Base-by-base conservation (phyloP, 2,113 vertebrate genomes). In the Anolis carolinensis region DNA sequence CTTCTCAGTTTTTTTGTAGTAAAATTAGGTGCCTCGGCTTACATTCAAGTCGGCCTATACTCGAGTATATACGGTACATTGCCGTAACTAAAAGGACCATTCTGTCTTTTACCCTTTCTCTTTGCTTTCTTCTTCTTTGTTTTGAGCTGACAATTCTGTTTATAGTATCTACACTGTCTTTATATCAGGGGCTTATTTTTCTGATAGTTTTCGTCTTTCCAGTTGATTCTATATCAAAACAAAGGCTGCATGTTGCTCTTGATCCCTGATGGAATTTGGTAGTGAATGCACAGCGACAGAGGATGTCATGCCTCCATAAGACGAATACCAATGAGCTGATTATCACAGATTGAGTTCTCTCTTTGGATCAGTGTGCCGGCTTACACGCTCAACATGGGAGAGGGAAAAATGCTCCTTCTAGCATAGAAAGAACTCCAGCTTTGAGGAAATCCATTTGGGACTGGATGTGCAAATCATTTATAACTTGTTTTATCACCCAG, bases 11-110 rank as follows among this genome's bases (percentile, higher is more conserved):
- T n/a, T n/a, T n/a, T n/a, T n/a, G n/a, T n/a, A n/a, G n/a, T n/a
- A n/a, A n/a, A n/a, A n/a, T n/a, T n/a, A n/a, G n/a, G n/a, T n/a
- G n/a, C n/a, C n/a, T n/a, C n/a, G n/a, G n/a, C n/a, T n/a, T n/a
- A n/a, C n/a, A n/a, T n/a, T n/a, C n/a, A n/a, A n/a, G n/a, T n/a
- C n/a, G n/a, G n/a, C n/a, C n/a, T n/a, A n/a, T n/a, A n/a, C n/a
- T n/a, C n/a, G n/a, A n/a, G n/a, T n/a, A n/a, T n/a, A n/a, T n/a
- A n/a, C n/a, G n/a, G n/a, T n/a, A 7, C 65, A 78, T 74, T 85
- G 82, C 65, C 70, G 27, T n/a, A 85, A 70, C n/a, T 30, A 50
- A 1, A 4, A 85, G 70, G 48, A 85, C 63, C 86, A 86, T 13
- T 10, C 73, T 34, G 3, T 71, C 4, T 44, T 88, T 86, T 48